These are phyloP conservation scores for Aspidapion aeneum DNA, from an alignment of 2,888 invertebrate species.

Conservation along the genomic window DNA sequence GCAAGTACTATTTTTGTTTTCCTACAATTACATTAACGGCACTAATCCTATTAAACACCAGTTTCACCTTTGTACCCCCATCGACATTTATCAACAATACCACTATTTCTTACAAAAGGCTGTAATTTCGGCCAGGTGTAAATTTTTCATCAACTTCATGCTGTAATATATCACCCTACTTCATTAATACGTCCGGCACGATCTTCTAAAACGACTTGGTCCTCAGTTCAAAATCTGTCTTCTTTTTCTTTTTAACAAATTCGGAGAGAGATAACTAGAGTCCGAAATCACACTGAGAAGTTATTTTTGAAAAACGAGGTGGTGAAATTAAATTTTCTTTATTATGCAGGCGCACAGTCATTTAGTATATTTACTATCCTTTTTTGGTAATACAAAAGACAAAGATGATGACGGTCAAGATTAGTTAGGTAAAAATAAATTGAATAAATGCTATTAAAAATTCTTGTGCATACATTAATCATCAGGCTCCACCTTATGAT, in stretches of 20 bases:
- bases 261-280: too few relatives aligned
- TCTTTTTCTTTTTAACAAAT: not conserved
- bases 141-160: not conserved
- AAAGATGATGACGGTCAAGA: too few relatives aligned
- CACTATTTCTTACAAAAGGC: not conserved
- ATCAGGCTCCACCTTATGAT: not conserved
- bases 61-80: not conserved
- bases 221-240: not conserved
- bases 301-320: too few relatives aligned
- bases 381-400: too few relatives aligned
- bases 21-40: too few relatives aligned
- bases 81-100: not conserved
- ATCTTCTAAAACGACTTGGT: not conserved
- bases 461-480: not conserved
- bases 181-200: not conserved
- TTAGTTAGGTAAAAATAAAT: not conserved
- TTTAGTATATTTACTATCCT: too few relatives aligned
- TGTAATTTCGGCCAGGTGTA: not conserved
- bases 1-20: too few relatives aligned
- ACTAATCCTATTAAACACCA: too few relatives aligned
- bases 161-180: not conserved
- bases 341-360: too few relatives aligned
- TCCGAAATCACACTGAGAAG: too few relatives aligned
- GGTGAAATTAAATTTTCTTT: too few relatives aligned
- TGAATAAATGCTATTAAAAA: not conserved